Evolutionary conservation across 2,888 invertebrate genomes (phyloP), one percentile per base, ranked within the genome.

Genomic region (Bombylius discolor): DNA sequence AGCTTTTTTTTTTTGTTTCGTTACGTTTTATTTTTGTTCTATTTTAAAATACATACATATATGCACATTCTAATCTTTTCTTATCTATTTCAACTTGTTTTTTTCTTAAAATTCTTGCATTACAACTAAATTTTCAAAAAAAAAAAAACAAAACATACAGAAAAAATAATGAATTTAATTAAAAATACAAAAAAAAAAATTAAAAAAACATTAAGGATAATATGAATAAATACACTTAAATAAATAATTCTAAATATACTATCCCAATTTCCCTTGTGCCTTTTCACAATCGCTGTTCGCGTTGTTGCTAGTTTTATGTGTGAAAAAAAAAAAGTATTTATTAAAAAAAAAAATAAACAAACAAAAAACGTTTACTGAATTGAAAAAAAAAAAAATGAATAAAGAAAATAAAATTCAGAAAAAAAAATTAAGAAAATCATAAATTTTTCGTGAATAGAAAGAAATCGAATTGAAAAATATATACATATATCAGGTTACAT

Each of bases 211-310:
- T 12, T 51, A 14, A 54, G 12, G 44, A 49, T 12, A 42, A 46
- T 47, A 52, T 47, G 53, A 45, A 55, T 47, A 52, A 53, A 23
- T 23, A 23, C 23, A 23, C 23, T 23, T 23, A 23, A 52, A 46
- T 52, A 31, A 50, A 58, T 44, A 55, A 60, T 59, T 60, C 60
- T 60, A 60, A 62, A 60, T 58, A 58, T 62, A 61, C 61, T 62
- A 60, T 63, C 63, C 63, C 63, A 57, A 64, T 64, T 64, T 64
- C 64, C 64, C 64, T 64, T 61, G 64, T 64, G 64, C 64, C 64
- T 64, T 64, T 64, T 64, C 56, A 59, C 60, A 62, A 62, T 60
- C 61, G 62, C 61, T 62, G 53, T 63, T 62, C 58, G 63, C 62
- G 62, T 62, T 63, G 61, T 62, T 61, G 61, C 58, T 63, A 56